These are phyloP conservation scores for Gallinago media DNA, from an alignment of 2,113 vertebrate genomes.

Conservation along the genomic window DNA sequence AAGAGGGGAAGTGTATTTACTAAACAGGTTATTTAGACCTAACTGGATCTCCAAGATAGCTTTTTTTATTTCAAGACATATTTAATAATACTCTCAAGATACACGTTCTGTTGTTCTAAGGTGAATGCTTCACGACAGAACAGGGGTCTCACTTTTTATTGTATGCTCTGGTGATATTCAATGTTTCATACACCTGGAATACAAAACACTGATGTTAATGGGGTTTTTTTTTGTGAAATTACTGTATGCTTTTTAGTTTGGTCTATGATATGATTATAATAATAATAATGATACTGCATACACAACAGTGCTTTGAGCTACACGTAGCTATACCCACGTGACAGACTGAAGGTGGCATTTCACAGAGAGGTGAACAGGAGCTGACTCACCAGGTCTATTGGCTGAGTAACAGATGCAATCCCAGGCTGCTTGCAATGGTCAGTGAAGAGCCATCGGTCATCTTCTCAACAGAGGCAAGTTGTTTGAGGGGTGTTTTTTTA, in stretches of 20 bases:
- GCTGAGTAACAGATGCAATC: neutral
- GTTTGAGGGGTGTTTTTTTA: neutral
- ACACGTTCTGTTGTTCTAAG: neutral
- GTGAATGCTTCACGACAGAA: neutral
- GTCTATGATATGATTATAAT: neutral
- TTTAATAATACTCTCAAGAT: neutral
- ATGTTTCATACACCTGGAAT: neutral
- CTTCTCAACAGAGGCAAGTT: neutral
- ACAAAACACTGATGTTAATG: neutral
- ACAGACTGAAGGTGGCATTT: neutral
- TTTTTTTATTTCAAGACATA: neutral
- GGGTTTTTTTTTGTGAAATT: neutral
- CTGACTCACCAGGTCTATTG: neutral
- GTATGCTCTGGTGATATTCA: neutral
- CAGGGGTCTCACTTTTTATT: neutral
- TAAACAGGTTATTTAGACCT: neutral
- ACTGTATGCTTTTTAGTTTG: neutral
- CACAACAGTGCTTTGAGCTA: neutral
- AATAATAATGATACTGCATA: neutral
- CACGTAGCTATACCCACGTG: accelerated
- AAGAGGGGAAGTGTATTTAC: neutral
- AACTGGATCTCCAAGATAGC: neutral
- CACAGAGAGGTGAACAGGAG: neutral
- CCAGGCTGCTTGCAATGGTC: neutral
- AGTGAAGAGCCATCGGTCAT: neutral